A percentile compares a stretch with the other conserved stretches of the same genome.
Evolutionary conservation across 2,888 invertebrate species (phyloP).

Genomic region (Erannis defoliaria): DNA sequence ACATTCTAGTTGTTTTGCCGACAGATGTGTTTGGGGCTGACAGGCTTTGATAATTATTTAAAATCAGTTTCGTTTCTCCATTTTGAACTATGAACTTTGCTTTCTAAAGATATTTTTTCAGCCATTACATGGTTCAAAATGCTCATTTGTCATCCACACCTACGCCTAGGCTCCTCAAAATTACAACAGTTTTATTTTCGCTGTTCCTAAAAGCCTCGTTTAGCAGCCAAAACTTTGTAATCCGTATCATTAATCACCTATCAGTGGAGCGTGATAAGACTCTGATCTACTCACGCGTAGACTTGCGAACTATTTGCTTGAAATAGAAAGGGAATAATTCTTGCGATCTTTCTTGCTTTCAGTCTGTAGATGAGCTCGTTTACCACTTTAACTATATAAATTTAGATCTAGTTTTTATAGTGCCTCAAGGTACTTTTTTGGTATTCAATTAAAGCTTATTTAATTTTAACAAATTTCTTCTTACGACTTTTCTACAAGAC

Average conservation of each 20-base stretch:
- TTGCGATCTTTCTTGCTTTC: no score
- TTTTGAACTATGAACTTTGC: background rate
- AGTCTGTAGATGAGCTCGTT: no score
- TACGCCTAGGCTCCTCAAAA: slow-evolving; percentile 19
- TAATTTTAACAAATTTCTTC: no score
- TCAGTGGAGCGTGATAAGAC: slow-evolving; percentile 71
- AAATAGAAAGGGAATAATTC: no score
- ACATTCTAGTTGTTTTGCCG: no score
- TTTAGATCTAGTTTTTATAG: no score
- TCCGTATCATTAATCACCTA: slow-evolving; percentile 79
- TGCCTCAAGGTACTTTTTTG: no score
- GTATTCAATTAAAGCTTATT: no score
- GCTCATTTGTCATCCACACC: slow-evolving; percentile 23
- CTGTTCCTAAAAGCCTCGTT: slow-evolving; percentile 43
- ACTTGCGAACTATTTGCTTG: slow-evolving; percentile 5
- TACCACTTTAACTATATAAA: no score
- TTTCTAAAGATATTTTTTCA: background rate
- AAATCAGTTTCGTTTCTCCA: no score
- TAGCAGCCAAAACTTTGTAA: slow-evolving; percentile 51
- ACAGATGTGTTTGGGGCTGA: no score
- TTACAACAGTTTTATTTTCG: slow-evolving; percentile 42
- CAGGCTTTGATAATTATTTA: background rate
- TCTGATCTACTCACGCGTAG: slow-evolving; percentile 20
- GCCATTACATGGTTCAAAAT: slow-evolving; percentile 1
- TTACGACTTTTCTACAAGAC: no score